A percentile compares a stretch with the other conserved stretches of the same genome.
Evolutionary conservation across 2,888 invertebrate species (phyloP).

Genomic region (Xanthia togata): DNA sequence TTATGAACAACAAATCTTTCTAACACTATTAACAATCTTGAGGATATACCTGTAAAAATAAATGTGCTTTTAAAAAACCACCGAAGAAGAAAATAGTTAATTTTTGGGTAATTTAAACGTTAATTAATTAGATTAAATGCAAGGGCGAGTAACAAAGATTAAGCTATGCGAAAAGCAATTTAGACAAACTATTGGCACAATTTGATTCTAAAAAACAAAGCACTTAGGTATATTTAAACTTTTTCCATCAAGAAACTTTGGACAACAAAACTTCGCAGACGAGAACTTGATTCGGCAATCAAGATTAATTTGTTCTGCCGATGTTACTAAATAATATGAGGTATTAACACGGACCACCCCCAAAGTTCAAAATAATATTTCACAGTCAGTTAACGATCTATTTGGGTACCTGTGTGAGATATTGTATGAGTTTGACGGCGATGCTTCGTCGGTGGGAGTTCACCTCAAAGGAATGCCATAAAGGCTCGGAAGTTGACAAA

Average conservation of each 20-base stretch:
- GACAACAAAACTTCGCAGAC: slow-evolving; percentile 69
- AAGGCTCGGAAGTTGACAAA: slow-evolving; percentile 90
- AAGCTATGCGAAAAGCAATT: slow-evolving; percentile 52
- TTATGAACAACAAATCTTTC: slow-evolving; percentile 15
- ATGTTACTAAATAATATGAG: slow-evolving; percentile 66
- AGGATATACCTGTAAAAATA: not conserved
- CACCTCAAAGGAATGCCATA: slow-evolving; percentile 86
- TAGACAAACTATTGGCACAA: slow-evolving; percentile 59
- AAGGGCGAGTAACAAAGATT: slow-evolving; percentile 49
- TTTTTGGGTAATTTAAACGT: slow-evolving; percentile 13
- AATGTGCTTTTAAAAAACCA: not conserved
- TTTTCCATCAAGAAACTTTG: slow-evolving; percentile 67
- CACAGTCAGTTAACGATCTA: slow-evolving; percentile 86
- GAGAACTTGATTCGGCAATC: slow-evolving; percentile 64
- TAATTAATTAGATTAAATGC: slow-evolving; percentile 33
- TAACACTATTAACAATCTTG: not conserved
- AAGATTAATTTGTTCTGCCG: slow-evolving; percentile 65
- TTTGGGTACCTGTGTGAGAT: slow-evolving; percentile 79
- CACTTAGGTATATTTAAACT: slow-evolving; percentile 59
- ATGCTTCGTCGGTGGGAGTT: slow-evolving; percentile 73
- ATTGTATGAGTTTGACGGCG: slow-evolving; percentile 64
- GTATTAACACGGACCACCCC: slow-evolving; percentile 79
- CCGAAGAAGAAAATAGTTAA: not conserved
- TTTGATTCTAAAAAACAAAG: slow-evolving; percentile 61
- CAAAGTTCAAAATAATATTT: slow-evolving; percentile 82